Conservation (phyloP, 2,113 vertebrate species). For the Rhabdomys dilectus region DNA sequence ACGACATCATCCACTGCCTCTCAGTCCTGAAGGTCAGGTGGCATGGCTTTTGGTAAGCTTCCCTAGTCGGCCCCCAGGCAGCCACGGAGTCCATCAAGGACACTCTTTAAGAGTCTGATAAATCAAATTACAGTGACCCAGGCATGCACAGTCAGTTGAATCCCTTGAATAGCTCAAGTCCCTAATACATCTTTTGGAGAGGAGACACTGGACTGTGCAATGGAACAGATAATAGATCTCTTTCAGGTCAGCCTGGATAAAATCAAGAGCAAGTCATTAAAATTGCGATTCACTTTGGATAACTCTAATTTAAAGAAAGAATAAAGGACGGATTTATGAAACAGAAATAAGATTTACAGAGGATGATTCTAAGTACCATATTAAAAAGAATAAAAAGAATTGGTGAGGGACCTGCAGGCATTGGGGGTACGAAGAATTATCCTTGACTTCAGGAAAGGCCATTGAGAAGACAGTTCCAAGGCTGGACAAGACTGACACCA, state of each 20-base stretch:
- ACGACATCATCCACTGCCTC: slow-evolving; percentile 19
- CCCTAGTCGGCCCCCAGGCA: not conserved
- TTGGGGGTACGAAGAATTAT: not conserved
- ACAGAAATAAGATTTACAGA: slow-evolving; percentile 67
- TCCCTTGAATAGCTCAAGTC: slow-evolving; percentile 87
- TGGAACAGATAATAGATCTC: slow-evolving; percentile 87
- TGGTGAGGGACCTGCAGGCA: not conserved
- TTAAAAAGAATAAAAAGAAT: not conserved
- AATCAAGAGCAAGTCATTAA: slow-evolving; percentile 64
- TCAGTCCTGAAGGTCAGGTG: slow-evolving; percentile 73
- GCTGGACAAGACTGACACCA: not conserved
- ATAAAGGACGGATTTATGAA: slow-evolving; percentile 62
- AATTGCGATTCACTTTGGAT: not conserved
- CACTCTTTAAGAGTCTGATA: slow-evolving; percentile 80
- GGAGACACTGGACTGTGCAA: slow-evolving; percentile 86
- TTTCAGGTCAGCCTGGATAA: slow-evolving; percentile 60
- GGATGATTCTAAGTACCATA: slow-evolving; percentile 39
- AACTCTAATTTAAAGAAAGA: slow-evolving; percentile 73
- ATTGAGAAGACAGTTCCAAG: not conserved
- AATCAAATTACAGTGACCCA: slow-evolving; percentile 85
- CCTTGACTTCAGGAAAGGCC: not conserved
- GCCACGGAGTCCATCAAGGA: slow-evolving; percentile 80
- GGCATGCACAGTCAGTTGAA: slow-evolving; percentile 84
- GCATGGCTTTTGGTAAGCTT: not conserved
- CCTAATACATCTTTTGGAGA: slow-evolving; percentile 86